These are phyloP conservation scores for Andrena cerasifolii DNA, from an alignment of 1,140 invertebrate genomes.

Conservation along the genomic window DNA sequence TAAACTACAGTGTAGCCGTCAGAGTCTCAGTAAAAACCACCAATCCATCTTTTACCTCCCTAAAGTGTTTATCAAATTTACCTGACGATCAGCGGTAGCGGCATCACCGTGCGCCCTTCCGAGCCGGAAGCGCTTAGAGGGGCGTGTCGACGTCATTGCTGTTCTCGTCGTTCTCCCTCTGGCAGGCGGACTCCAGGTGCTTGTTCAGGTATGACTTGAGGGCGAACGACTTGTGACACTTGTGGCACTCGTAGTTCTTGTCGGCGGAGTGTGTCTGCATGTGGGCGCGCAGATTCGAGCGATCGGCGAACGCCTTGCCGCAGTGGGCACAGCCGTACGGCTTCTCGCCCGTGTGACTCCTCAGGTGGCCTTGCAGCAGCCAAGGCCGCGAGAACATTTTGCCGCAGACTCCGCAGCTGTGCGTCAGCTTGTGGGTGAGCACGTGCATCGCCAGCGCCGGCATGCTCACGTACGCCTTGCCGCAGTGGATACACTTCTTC, in stretches of 20 bases:
- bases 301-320: slow-evolving; percentile 98
- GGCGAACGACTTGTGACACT: slow-evolving; percentile 96
- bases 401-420: slow-evolving; percentile 95
- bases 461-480: slow-evolving; percentile 98
- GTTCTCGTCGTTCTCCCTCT: slow-evolving; percentile 78
- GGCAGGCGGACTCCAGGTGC: slow-evolving; percentile 96
- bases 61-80: background rate
- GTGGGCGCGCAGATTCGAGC: slow-evolving; percentile 96
- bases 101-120: background rate
- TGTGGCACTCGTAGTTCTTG: slow-evolving; percentile 94
- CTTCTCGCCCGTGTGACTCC: slow-evolving; percentile 98
- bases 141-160: slow-evolving; percentile 72
- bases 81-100: background rate
- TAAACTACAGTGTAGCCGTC: too few relatives aligned
- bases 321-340: slow-evolving; percentile 99
- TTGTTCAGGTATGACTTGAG: slow-evolving; percentile 99
- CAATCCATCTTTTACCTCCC: too few relatives aligned
- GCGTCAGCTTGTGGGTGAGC: slow-evolving; percentile 94
- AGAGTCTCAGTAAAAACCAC: too few relatives aligned
- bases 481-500: slow-evolving; percentile 96
- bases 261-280: slow-evolving; percentile 96
- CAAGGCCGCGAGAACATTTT: slow-evolving; percentile 96
- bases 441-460: slow-evolving; percentile 98
- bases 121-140: slow-evolving; percentile 2
- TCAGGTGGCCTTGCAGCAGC: slow-evolving; percentile 95